phyloP scores from a whole-genome alignment of 2,888 invertebrate genomes.

The Physocephala rufipes region DNA sequence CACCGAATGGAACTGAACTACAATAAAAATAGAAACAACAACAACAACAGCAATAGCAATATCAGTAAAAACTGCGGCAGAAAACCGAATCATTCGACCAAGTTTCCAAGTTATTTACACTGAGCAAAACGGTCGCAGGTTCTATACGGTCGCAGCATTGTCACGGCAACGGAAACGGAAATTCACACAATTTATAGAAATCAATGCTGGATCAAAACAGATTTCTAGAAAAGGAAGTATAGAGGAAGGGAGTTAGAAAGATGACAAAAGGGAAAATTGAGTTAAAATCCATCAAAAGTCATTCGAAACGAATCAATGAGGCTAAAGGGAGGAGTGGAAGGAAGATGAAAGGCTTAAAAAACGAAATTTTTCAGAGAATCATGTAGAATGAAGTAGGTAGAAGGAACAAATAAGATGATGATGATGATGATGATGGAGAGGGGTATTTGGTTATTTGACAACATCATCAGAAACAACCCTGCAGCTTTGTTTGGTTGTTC shows the following conservation, averaged over 20 bases:
- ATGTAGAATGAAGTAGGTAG: too few relatives aligned
- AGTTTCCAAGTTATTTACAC: conserved; percentile 25
- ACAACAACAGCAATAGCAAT: conserved; percentile 3
- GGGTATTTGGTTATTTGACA: too few relatives aligned
- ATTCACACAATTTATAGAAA: conserved; percentile 18
- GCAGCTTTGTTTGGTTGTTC: too few relatives aligned
- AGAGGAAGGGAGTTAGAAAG: too few relatives aligned
- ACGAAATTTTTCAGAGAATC: too few relatives aligned
- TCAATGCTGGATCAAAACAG: not conserved
- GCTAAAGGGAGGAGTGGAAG: not conserved
- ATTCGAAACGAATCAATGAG: not conserved
- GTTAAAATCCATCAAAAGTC: conserved; percentile 20
- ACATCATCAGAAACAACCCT: too few relatives aligned
- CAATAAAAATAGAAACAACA: too few relatives aligned
- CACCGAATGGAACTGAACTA: not conserved
- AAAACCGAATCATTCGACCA: conserved; percentile 9
- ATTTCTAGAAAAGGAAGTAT: not conserved
- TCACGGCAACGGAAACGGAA: conserved; percentile 10
- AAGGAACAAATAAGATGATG: too few relatives aligned
- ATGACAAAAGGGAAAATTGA: conserved; percentile 2
- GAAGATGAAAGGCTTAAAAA: not conserved
- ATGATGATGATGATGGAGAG: too few relatives aligned
- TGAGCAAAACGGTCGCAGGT: not conserved
- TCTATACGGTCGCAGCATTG: not conserved
- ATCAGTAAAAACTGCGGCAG: not conserved